Percentiles rank a stretch among this genome's conserved stretches.
Conservation (phyloP, 2,113 vertebrate genomes). For the Triplophysa rosa region DNA sequence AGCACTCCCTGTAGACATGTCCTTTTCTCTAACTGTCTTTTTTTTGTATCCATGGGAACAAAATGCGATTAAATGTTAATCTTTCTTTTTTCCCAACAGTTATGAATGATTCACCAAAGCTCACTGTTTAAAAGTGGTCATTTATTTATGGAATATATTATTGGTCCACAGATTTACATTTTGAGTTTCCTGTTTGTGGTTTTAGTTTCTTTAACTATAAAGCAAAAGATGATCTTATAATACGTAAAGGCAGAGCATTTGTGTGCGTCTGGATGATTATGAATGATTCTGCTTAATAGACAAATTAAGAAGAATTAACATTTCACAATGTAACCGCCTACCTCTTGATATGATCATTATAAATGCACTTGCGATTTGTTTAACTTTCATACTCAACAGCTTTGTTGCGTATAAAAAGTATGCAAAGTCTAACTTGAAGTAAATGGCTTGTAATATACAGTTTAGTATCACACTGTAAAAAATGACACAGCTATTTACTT, state of each 20-base stretch:
- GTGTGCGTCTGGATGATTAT: no score
- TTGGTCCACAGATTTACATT: neutral
- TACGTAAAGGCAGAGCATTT: neutral
- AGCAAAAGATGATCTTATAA: neutral
- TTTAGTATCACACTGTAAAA: no score
- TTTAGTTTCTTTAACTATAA: neutral
- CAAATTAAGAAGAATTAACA: neutral
- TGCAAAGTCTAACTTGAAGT: no score
- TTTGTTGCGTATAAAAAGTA: no score
- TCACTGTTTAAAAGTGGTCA: neutral
- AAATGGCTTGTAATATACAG: no score
- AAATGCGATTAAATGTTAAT: slow-evolving; percentile 38
- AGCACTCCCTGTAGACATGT: neutral
- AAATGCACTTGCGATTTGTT: no score
- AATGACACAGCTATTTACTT: no score
- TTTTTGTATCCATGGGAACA: slow-evolving; percentile 34
- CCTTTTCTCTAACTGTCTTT: slow-evolving; percentile 6
- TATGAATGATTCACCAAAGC: slow-evolving; percentile 13
- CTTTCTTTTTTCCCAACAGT: neutral
- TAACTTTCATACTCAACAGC: no score
- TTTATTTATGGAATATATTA: slow-evolving; percentile 23
- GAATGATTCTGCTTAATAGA: neutral
- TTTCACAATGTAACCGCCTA: no score
- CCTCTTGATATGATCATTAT: no score
- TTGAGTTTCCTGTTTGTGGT: neutral